A percentile compares a stretch with the other conserved stretches of the same genome.
Evolutionary conservation across 2,888 invertebrate genomes (phyloP).

Genomic region (Lysandra coridon): DNA sequence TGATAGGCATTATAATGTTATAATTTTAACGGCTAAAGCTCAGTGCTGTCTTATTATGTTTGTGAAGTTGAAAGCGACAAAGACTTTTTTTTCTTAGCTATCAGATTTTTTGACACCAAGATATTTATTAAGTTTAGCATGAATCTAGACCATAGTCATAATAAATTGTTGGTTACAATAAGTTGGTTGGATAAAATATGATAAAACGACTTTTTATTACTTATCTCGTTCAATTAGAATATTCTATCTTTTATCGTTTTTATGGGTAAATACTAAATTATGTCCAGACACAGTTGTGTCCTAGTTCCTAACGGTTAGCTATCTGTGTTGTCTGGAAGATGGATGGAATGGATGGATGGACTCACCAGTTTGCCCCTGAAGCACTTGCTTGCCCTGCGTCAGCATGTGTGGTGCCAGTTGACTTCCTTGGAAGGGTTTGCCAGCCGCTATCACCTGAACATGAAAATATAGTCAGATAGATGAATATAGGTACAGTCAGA

Average conservation of each 20-base stretch:
- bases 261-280: no score
- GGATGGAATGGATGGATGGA: slow-evolving; percentile 35
- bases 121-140: neutral
- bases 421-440: slow-evolving; percentile 91
- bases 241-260: no score
- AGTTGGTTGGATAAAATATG: neutral
- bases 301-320: neutral
- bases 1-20: no score
- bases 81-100: no score
- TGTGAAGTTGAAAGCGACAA: no score
- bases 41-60: no score
- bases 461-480: neutral
- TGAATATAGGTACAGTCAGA: neutral
- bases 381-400: slow-evolving; percentile 87
- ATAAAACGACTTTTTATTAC: neutral
- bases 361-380: slow-evolving; percentile 83
- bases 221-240: neutral
- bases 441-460: slow-evolving; percentile 87
- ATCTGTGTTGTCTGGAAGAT: neutral
- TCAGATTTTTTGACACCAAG: no score
- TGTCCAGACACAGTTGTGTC: no score
- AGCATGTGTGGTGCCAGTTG: slow-evolving; percentile 91
- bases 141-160: neutral
- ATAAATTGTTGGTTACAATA: neutral
- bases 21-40: no score